Base-by-base conservation (phyloP, 2,888 invertebrate species). In the Acrobasis consociella region DNA sequence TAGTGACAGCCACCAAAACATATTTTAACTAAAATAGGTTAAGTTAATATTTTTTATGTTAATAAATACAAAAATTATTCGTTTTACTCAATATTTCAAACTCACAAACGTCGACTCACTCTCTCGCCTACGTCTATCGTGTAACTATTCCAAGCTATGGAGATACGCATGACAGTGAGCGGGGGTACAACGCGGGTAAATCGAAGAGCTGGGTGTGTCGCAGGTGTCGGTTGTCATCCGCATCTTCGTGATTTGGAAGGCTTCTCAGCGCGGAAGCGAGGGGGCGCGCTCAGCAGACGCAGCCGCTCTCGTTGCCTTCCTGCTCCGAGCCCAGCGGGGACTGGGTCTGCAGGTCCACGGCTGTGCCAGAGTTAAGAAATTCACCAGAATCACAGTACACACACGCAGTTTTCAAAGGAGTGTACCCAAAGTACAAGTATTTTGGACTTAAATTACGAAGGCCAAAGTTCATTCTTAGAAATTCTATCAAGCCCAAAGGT, bases 291-390 rank as follows among this genome's bases (percentile, higher is more conserved):
- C 94, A 97, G 94, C 97, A 97, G 93, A 96, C 96, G 90, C 97
- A 97, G 83, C 96, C 96, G 76, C 96, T 95, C 88, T 96, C 96
- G 83, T 95, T 95, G 85, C 96, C 96, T 79, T 94, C 95, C 83
- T 95, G 95, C 87, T 96, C 96, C 73, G 95, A 95, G 85, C 96
- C 95, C 93, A 96, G 94, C 77, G 96, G 95, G 72, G 95, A 95
- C 90, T 96, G 96, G 74, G 96, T 96, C 94, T 96, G 96, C 76
- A 96, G 93, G 86, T 96, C 96, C 88, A 97, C 96, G 89, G 96
- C 96, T 96, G 93, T 52, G 73, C 78, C 60, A 31, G 74, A 79
- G 87, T 89, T 78, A 86, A 86, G 88, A 85, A 75, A 59, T 8
- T n/a, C 42, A 46, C 49, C 11, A 15, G 37, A 50, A 49, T 55